These are phyloP conservation scores for Yponomeuta evonymella DNA, from an alignment of 2,888 invertebrate species.

Conservation along the genomic window DNA sequence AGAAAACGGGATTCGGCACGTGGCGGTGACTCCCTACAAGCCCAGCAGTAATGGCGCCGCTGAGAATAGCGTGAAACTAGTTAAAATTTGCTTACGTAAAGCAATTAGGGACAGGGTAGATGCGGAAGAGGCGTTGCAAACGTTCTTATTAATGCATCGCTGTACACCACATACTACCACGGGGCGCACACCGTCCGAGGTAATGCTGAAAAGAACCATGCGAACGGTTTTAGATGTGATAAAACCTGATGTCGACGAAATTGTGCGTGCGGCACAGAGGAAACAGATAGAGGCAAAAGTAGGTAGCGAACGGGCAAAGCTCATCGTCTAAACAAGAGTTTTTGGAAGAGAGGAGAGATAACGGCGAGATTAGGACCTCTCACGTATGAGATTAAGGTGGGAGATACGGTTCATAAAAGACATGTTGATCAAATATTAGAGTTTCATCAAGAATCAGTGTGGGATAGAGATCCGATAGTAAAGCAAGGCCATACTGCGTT, in stretches of 20 bases:
- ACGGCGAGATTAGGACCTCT: not conserved
- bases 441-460: not conserved
- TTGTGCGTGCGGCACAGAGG: not conserved
- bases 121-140: not conserved
- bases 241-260: not conserved
- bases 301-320: not conserved
- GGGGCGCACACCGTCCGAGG: not conserved
- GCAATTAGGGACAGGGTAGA: not conserved
- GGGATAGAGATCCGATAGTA: not conserved
- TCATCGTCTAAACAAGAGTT: not conserved
- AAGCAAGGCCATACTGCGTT: not conserved
- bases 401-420: not conserved
- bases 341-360: slow-evolving; percentile 4
- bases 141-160: not conserved
- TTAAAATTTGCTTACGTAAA: slow-evolving; percentile 5
- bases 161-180: not conserved
- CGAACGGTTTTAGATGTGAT: not conserved
- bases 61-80: not conserved
- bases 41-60: slow-evolving; percentile 13
- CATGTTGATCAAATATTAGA: not conserved
- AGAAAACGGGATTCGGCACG: not conserved
- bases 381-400: not conserved
- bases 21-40: not conserved
- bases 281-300: not conserved
- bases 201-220: not conserved